phyloP scores from a whole-genome alignment of 2,113 vertebrate species.

The Crotalus helleri region DNA sequence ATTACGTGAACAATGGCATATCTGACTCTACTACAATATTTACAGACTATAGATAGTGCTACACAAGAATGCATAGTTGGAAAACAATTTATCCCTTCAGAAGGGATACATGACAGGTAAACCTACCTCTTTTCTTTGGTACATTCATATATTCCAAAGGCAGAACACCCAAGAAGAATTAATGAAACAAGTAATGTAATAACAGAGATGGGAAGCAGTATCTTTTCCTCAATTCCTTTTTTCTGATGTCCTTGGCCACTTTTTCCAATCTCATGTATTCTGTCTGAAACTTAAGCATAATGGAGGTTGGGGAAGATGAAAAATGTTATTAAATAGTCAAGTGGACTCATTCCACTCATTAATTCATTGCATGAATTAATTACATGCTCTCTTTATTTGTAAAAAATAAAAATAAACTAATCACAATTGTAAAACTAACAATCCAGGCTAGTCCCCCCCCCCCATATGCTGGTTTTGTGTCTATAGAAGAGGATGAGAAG shows the following conservation, averaged over 20 bases:
- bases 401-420: background rate
- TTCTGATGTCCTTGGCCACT: background rate
- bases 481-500: background rate
- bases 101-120: background rate
- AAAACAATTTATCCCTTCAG: background rate
- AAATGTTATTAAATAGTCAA: background rate
- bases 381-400: background rate
- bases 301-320: background rate
- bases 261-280: background rate
- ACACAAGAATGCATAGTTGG: background rate
- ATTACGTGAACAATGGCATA: background rate
- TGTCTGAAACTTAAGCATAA: background rate
- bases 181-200: background rate
- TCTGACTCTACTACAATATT: background rate
- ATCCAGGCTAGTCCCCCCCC: background rate
- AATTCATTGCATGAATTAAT: background rate
- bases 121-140: background rate
- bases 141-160: background rate
- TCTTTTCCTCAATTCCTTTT: background rate
- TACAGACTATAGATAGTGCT: background rate
- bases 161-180: background rate
- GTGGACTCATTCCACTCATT: background rate
- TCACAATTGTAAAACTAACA: background rate
- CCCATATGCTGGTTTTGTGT: background rate
- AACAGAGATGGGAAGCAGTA: background rate